Evolutionary conservation across 2,888 invertebrate species (phyloP).

Genomic region (Dendrolimus houi): DNA sequence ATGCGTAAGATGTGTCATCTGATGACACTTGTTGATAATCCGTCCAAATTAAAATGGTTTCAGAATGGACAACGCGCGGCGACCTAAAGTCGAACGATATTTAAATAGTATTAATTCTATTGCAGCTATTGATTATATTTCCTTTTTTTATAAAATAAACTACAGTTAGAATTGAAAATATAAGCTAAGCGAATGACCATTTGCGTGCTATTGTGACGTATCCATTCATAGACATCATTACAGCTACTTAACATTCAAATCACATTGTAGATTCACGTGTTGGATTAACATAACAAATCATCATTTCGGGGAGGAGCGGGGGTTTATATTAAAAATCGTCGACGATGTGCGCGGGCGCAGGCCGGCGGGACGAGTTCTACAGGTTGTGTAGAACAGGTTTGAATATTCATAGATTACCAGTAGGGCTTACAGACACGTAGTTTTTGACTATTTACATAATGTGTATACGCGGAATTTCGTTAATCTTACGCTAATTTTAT

Average conservation of each 20-base stretch:
- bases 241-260: background rate
- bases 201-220: background rate
- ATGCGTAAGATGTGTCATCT: no score
- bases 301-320: background rate
- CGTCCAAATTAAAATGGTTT: no score
- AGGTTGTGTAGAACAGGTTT: conserved; percentile 47
- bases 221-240: background rate
- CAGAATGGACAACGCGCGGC: no score
- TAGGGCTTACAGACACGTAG: background rate
- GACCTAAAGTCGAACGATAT: no score
- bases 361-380: conserved; percentile 29
- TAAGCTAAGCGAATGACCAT: no score
- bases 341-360: conserved; percentile 13
- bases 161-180: no score
- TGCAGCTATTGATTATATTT: no score
- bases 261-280: background rate
- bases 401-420: conserved; percentile 49
- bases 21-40: no score
- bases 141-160: no score
- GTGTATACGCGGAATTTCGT: background rate
- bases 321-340: background rate
- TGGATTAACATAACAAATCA: background rate
- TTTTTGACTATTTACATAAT: background rate
- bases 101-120: no score
- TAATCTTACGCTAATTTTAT: no score